Percentiles rank a stretch among this genome's conserved stretches.
phyloP scores from a whole-genome alignment of 1,140 invertebrate genomes.

The Mya arenaria region DNA sequence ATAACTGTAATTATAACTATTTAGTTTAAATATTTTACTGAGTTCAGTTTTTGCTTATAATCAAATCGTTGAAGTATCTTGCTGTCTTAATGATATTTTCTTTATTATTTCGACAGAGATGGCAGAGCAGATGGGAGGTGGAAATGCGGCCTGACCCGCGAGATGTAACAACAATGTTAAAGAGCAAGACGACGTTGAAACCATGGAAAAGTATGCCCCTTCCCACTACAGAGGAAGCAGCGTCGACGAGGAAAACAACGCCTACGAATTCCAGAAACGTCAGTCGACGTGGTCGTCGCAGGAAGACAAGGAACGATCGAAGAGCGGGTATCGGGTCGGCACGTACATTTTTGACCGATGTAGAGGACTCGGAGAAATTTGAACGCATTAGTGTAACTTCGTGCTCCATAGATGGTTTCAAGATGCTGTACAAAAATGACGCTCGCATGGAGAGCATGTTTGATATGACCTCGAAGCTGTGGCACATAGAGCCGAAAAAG shows the following conservation, averaged over 20 bases:
- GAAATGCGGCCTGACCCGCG: constrained; percentile 46
- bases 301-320: not conserved
- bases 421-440: constrained; percentile 44
- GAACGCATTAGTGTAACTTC: constrained; percentile 30
- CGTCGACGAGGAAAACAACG: not conserved
- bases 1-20: not conserved
- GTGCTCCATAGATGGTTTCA: constrained; percentile 8
- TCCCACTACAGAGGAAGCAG: constrained; percentile 9
- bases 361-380: constrained; percentile 42
- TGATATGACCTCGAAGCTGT: constrained; percentile 16
- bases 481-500: constrained; percentile 41
- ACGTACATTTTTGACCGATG: not conserved
- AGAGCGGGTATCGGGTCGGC: not conserved
- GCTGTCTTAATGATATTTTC: not conserved
- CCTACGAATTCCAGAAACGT: not conserved
- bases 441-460: constrained; percentile 20
- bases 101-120: too few species aligned
- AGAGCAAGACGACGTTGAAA: not conserved
- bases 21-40: not conserved
- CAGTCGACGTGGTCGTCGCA: not conserved
- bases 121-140: constrained; percentile 54
- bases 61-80: not conserved
- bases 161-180: not conserved
- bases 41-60: not conserved
- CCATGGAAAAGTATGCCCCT: constrained; percentile 51